phyloP scores from a whole-genome alignment of 1,140 invertebrate species.

The Ylistrum balloti region DNA sequence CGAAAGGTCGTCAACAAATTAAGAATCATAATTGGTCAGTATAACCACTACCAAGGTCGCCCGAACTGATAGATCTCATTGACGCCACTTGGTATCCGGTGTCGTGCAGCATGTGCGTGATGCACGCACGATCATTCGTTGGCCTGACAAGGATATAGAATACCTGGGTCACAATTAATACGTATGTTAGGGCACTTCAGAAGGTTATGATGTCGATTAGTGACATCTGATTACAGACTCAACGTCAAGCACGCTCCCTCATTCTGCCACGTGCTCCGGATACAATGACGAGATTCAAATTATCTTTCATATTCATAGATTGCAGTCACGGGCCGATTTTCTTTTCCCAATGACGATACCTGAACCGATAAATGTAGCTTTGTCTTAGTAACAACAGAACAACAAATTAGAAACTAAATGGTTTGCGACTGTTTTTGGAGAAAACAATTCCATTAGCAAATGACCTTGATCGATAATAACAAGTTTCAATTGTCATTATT shows the following conservation, averaged over 20 bases:
- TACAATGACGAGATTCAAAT: background rate
- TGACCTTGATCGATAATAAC: no score
- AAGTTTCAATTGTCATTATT: background rate
- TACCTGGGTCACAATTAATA: background rate
- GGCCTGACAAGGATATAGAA: background rate
- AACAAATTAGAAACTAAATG: no score
- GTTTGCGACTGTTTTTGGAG: no score
- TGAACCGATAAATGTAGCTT: background rate
- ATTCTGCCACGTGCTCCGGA: background rate
- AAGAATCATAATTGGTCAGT: background rate
- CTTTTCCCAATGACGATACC: no score
- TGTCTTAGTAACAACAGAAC: no score
- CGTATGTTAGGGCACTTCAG: background rate
- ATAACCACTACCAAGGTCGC: background rate
- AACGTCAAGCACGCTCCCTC: background rate
- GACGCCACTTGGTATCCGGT: background rate
- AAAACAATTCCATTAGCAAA: no score
- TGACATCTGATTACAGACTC: no score
- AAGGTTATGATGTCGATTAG: background rate
- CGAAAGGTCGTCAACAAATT: background rate
- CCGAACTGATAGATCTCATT: background rate
- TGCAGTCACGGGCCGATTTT: no score
- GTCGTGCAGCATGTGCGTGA: constrained; percentile 10
- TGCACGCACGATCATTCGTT: background rate
- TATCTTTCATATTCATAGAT: background rate